Conservation (phyloP, 2,888 invertebrate species). For the Eulithis testata region DNA sequence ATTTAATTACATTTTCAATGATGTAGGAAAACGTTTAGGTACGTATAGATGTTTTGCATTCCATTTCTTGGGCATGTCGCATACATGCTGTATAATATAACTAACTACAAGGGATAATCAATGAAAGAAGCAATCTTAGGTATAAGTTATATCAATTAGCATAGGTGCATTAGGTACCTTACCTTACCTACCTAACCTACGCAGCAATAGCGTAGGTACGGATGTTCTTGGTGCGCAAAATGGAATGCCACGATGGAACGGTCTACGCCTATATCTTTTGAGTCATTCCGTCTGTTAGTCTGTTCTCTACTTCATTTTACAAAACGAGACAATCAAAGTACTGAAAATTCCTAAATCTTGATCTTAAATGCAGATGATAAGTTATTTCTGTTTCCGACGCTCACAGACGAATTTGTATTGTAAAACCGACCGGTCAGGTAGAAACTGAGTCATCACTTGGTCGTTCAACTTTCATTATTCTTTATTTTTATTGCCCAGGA, state of each 20-base stretch:
- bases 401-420: conserved; percentile 58
- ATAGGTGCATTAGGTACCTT: too few species aligned
- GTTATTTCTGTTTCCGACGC: conserved; percentile 64
- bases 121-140: too few species aligned
- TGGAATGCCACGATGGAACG: too few species aligned
- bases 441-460: conserved; percentile 76
- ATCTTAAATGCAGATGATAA: conserved; percentile 55
- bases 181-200: too few species aligned
- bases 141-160: too few species aligned
- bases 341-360: conserved; percentile 21
- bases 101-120: too few species aligned
- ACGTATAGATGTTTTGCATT: neutral
- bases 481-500: conserved; percentile 70
- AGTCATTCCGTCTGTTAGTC: too few species aligned
- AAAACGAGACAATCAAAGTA: neutral
- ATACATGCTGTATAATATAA: too few species aligned
- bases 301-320: too few species aligned
- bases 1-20: conserved; percentile 53
- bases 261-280: too few species aligned
- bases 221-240: too few species aligned
- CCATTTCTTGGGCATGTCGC: neutral
- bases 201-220: too few species aligned
- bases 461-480: conserved; percentile 79
- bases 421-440: conserved; percentile 68
- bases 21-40: conserved; percentile 9